Percentiles rank a stretch among this genome's conserved stretches.
Evolutionary conservation across 2,888 invertebrate genomes (phyloP).

Genomic region (Pyrrhosoma nymphula): DNA sequence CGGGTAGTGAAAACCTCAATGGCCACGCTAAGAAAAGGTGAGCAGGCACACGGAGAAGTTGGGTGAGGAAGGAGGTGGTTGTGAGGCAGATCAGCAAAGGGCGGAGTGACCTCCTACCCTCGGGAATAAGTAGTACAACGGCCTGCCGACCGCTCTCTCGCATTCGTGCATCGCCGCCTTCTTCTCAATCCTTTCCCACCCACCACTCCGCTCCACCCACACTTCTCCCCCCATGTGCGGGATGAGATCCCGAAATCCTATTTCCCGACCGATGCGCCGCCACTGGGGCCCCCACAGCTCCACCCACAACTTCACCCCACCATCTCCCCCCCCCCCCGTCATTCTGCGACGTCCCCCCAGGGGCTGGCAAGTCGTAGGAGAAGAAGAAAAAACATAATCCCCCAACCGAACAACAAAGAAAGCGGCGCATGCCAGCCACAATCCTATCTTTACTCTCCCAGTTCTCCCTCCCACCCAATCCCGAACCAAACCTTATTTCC

Average conservation of each 20-base stretch:
- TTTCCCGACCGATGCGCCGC: too few relatives aligned
- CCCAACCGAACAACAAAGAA: neutral
- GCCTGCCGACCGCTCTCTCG: neutral
- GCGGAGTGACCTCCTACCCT: neutral
- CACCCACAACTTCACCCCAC: neutral
- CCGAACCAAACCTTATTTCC: neutral
- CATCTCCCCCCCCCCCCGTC: neutral
- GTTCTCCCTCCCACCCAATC: neutral
- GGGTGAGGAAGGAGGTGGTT: neutral
- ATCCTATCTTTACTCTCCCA: neutral
- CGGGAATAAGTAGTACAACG: neutral
- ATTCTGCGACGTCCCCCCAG: neutral
- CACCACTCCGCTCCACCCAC: conserved; percentile 6
- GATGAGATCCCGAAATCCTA: neutral
- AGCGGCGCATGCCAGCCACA: conserved; percentile 28
- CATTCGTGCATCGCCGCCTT: neutral
- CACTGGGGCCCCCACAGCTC: neutral
- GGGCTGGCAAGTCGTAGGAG: neutral
- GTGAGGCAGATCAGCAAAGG: neutral
- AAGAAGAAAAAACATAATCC: neutral
- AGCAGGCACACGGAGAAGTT: neutral
- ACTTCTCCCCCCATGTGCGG: neutral
- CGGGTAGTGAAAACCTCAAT: too few relatives aligned
- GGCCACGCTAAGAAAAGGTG: neutral
- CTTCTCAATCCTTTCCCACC: neutral